A percentile compares a stretch with the other conserved stretches of the same genome.
Conservation (phyloP, 2,888 invertebrate species). For the Agrochola circellaris region DNA sequence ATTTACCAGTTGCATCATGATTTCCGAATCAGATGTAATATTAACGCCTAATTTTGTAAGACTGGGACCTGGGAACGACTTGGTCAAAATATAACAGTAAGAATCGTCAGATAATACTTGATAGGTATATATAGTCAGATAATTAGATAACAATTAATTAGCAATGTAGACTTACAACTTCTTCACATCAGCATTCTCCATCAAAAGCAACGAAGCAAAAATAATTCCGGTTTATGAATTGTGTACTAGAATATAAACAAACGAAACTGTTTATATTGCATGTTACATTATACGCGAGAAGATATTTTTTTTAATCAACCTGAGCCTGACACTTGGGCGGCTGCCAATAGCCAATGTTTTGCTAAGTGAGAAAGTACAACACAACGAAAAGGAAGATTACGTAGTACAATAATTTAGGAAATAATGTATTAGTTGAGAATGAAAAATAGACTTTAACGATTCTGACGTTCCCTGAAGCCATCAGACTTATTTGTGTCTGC, state of each 20-base stretch:
- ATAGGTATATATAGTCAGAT: background rate
- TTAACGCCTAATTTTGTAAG: background rate
- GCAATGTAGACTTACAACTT: background rate
- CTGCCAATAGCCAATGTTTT: slow-evolving; percentile 69
- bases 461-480: slow-evolving; percentile 13
- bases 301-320: slow-evolving; percentile 64
- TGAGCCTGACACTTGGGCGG: slow-evolving; percentile 63
- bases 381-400: slow-evolving; percentile 51
- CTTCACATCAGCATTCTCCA: background rate
- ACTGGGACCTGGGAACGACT: background rate
- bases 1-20: slow-evolving; percentile 35
- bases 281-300: slow-evolving; percentile 51
- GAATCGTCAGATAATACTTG: background rate
- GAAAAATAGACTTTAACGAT: slow-evolving; percentile 54
- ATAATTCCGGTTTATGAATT: slow-evolving; percentile 46
- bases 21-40: slow-evolving; percentile 11
- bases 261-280: slow-evolving; percentile 57
- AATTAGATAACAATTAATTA: background rate
- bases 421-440: slow-evolving; percentile 49
- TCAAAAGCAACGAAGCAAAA: slow-evolving; percentile 28
- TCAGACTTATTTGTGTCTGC: slow-evolving; percentile 28
- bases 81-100: background rate
- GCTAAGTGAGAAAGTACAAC: slow-evolving; percentile 66
- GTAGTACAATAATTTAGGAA: slow-evolving; percentile 52
- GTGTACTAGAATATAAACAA: slow-evolving; percentile 62